A percentile compares a stretch with the other conserved stretches of the same genome.
Evolutionary conservation across 2,888 invertebrate genomes (phyloP).

Genomic region (Cremastinae sp.): DNA sequence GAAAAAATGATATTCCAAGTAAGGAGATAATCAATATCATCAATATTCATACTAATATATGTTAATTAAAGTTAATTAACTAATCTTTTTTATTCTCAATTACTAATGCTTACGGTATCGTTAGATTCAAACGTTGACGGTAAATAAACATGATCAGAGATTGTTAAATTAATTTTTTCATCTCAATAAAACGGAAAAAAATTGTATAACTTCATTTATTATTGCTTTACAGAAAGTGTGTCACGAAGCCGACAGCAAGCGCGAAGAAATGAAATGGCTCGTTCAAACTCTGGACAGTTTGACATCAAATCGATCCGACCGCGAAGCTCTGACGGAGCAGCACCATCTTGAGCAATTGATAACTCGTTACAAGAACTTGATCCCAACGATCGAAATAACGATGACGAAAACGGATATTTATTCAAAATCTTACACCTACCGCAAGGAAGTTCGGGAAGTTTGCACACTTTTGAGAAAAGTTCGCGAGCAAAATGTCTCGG

Average conservation of each 20-base stretch:
- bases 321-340: slow-evolving; percentile 90
- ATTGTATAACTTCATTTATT: too few relatives aligned
- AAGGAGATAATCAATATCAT: slow-evolving; percentile 72
- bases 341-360: slow-evolving; percentile 90
- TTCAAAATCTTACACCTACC: slow-evolving; percentile 95
- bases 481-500: slow-evolving; percentile 86
- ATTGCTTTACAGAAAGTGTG: slow-evolving; percentile 87
- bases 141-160: slow-evolving; percentile 69
- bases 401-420: slow-evolving; percentile 96
- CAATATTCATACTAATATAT: too few relatives aligned
- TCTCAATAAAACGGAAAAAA: too few relatives aligned
- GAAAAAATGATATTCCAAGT: slow-evolving; percentile 95
- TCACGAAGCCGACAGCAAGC: slow-evolving; percentile 92
- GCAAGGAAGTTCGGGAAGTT: slow-evolving; percentile 93
- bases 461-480: slow-evolving; percentile 89
- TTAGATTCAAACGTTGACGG: slow-evolving; percentile 75
- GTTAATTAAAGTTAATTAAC: too few relatives aligned
- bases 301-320: slow-evolving; percentile 90
- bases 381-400: slow-evolving; percentile 95
- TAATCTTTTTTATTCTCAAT: slow-evolving; percentile 33
- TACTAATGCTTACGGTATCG: slow-evolving; percentile 64
- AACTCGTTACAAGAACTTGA: slow-evolving; percentile 93
- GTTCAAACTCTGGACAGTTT: slow-evolving; percentile 94
- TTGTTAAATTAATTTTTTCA: neutral
- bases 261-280: slow-evolving; percentile 97